These are phyloP conservation scores for Erebia epiphron DNA, from an alignment of 2,888 invertebrate genomes.

Conservation along the genomic window DNA sequence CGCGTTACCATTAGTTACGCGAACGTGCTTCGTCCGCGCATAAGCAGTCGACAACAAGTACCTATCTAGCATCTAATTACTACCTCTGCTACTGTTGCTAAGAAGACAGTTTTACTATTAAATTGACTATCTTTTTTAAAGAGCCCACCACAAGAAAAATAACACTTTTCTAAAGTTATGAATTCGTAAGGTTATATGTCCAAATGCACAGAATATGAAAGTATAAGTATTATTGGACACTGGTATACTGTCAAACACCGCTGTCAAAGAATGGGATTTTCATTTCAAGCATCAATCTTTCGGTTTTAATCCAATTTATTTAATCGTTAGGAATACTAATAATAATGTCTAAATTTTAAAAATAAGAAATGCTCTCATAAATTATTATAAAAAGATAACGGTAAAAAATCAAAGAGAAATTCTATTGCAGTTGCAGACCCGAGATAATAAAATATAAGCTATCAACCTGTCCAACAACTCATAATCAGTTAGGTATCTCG, in stretches of 20 bases:
- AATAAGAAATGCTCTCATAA: too few species aligned
- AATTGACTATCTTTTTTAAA: neutral
- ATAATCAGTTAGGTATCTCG: conserved; percentile 15
- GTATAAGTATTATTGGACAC: too few species aligned
- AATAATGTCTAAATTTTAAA: too few species aligned
- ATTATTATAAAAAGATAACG: neutral
- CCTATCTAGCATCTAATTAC: conserved; percentile 19
- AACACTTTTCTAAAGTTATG: too few species aligned
- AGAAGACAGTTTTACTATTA: neutral
- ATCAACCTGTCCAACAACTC: conserved; percentile 13
- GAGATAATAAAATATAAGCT: conserved; percentile 8
- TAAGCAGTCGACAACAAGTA: conserved; percentile 20
- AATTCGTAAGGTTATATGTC: too few species aligned
- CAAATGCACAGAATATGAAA: too few species aligned
- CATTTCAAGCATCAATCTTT: too few species aligned
- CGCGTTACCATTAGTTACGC: conserved; percentile 59
- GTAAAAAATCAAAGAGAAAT: neutral
- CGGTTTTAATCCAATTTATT: too few species aligned
- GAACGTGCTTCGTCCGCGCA: conserved; percentile 42
- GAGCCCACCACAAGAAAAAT: too few species aligned
- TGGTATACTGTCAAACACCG: too few species aligned
- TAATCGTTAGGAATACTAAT: too few species aligned
- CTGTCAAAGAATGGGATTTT: too few species aligned
- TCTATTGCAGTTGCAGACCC: neutral
- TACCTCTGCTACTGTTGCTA: conserved; percentile 5